Percentiles rank a stretch among this genome's conserved stretches.
These are phyloP conservation scores for Diplazon laetatorius DNA, from an alignment of 2,888 invertebrate genomes.

Conservation along the genomic window DNA sequence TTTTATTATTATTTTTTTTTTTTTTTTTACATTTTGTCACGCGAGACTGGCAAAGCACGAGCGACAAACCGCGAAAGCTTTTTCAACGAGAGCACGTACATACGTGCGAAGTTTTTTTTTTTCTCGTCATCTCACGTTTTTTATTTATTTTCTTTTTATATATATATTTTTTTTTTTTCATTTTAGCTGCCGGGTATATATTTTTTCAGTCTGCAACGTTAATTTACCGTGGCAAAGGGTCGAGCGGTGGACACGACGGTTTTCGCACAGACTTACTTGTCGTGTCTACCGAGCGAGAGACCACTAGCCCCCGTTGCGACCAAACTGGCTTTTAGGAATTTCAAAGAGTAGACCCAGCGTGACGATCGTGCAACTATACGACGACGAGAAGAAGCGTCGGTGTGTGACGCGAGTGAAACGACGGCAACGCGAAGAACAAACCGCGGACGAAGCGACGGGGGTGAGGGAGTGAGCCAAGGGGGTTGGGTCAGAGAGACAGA, in stretches of 20 bases:
- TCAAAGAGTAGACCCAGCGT: constrained; percentile 72
- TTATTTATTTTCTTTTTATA: constrained; percentile 41
- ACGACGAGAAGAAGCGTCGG: constrained; percentile 35
- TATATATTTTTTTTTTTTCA: constrained; percentile 25
- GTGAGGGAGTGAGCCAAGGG: too few relatives aligned
- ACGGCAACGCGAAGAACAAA: constrained; percentile 36
- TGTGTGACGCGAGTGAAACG: constrained; percentile 29
- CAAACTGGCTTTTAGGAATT: constrained; percentile 76
- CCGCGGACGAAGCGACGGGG: constrained; percentile 52
- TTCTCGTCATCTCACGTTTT: constrained; percentile 43
- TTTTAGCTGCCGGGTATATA: constrained; percentile 47
- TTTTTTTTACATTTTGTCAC: constrained; percentile 58
- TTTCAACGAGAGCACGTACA: constrained; percentile 46
- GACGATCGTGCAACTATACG: constrained; percentile 34
- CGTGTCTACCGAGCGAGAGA: constrained; percentile 65
- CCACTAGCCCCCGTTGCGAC: constrained; percentile 58
- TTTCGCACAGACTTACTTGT: constrained; percentile 63
- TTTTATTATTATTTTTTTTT: too few relatives aligned
- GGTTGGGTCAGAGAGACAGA: constrained; percentile 33
- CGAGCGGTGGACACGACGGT: constrained; percentile 60
- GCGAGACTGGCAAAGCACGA: constrained; percentile 60
- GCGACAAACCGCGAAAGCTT: constrained; percentile 47
- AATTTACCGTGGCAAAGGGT: constrained; percentile 61
- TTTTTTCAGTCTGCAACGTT: constrained; percentile 57
- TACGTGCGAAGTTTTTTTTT: constrained; percentile 47